These are phyloP conservation scores for Thera britannica DNA, from an alignment of 2,888 invertebrate genomes.

Conservation along the genomic window DNA sequence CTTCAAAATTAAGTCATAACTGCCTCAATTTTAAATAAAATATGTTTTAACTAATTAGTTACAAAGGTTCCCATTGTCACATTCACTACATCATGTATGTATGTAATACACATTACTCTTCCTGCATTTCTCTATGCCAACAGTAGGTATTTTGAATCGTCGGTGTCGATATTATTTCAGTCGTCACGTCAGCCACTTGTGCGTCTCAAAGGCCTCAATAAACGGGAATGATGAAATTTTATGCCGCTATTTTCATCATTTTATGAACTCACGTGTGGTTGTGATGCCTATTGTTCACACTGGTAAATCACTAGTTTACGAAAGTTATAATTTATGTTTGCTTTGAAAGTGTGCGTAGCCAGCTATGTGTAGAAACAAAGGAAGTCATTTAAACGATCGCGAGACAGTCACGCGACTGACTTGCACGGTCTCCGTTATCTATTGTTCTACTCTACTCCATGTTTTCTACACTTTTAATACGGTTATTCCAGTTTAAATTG, in stretches of 20 bases:
- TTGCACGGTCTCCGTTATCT: slow-evolving; percentile 60
- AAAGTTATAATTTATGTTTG: slow-evolving; percentile 60
- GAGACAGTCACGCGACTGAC: slow-evolving; percentile 75
- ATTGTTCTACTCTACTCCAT: slow-evolving; percentile 57
- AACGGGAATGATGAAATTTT: slow-evolving; percentile 4
- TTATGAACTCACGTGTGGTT: slow-evolving; percentile 39
- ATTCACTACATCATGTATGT: not conserved
- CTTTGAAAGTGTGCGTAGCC: slow-evolving; percentile 60
- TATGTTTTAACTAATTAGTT: too few species aligned
- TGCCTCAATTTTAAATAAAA: too few species aligned
- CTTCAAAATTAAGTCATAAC: too few species aligned
- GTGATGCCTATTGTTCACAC: slow-evolving; percentile 42
- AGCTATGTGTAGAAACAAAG: slow-evolving; percentile 75
- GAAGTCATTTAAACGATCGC: slow-evolving; percentile 73
- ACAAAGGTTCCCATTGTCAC: too few species aligned
- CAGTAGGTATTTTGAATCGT: not conserved
- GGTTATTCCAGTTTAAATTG: slow-evolving; percentile 39
- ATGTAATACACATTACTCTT: not conserved
- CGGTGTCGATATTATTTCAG: slow-evolving; percentile 2
- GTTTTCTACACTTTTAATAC: slow-evolving; percentile 48
- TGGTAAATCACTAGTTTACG: slow-evolving; percentile 57
- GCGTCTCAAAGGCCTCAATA: slow-evolving; percentile 11
- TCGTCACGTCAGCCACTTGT: slow-evolving; percentile 1
- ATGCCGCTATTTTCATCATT: slow-evolving; percentile 23
- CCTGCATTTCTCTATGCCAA: not conserved